phyloP scores from a whole-genome alignment of 2,113 vertebrate genomes.

The Casuarius casuarius region DNA sequence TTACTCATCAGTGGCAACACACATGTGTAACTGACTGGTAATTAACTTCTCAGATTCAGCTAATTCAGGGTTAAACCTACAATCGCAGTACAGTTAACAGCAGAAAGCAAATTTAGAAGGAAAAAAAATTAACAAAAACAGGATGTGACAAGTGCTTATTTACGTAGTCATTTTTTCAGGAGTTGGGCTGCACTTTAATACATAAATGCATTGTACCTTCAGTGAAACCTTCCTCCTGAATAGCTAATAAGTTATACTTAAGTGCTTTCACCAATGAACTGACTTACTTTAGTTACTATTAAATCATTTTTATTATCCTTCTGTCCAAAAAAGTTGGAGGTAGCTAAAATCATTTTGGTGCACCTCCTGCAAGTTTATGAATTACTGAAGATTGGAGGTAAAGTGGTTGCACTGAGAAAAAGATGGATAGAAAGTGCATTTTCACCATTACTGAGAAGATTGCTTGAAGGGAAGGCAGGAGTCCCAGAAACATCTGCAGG shows the following conservation, averaged over 20 bases:
- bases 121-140: constrained; percentile 31
- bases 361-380: constrained; percentile 24
- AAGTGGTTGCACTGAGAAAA: not conserved
- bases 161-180: constrained; percentile 47
- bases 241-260: constrained; percentile 58
- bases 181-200: constrained; percentile 40
- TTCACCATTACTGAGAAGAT: not conserved
- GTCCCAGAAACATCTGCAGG: not conserved
- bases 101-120: not conserved
- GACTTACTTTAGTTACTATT: constrained; percentile 24
- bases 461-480: not conserved
- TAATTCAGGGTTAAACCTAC: not conserved
- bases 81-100: not conserved
- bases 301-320: constrained; percentile 61
- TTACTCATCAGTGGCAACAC: not conserved
- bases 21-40: not conserved
- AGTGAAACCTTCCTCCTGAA: constrained; percentile 60
- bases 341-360: constrained; percentile 39
- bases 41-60: not conserved
- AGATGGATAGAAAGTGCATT: not conserved
- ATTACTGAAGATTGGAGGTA: constrained; percentile 27
- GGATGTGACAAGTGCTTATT: constrained; percentile 62
- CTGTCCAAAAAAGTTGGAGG: constrained; percentile 25
- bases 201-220: constrained; percentile 52
- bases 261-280: constrained; percentile 61